Evolutionary conservation across 2,797 vertebrate species (phyloP), one percentile per base, ranked within the genome.

Genomic region (Hybognathus amarus): DNA sequence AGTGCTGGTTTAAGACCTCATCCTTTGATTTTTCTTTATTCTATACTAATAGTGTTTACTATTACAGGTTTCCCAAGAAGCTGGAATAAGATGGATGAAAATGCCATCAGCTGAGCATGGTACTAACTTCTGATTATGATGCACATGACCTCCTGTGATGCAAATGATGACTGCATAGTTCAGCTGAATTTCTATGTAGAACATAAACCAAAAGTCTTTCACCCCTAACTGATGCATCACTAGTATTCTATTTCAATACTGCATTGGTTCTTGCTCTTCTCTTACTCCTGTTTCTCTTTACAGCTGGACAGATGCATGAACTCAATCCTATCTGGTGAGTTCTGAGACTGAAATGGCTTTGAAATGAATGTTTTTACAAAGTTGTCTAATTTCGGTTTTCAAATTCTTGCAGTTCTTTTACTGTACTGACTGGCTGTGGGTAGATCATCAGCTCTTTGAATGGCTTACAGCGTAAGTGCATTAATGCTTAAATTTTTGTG

Each of bases 101-200:
- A 30, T 83, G 17, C 24, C 1, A 2, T 27, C 54, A 30, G 69
- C 22, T 36, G 3, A 68, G 0, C 45, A 83, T 22, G 85, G 87
- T 88, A 83, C 45, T 4, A 0, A 64, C 71, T 33, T 63, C 24
- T 45, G 13, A 0, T 45, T 45, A 15, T 45, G 5, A 18, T 6
- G 6, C 8, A 0, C 4, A 7, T 27, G 0, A 22, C 10, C 8
- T 3, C 4, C 13, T 42, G 11, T 38, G 77, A 9, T 45, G 42
- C 42, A 45, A 45, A 45, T 45, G 42, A 45, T 45, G 42, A 45
- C 42, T 45, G 42, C 42, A 45, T 45, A 45, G 42, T 45, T 45
- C 89, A 94, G 47, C 94, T 69, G 93, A 94, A 87, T 3, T 18
- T 59, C 89, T 17, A 87, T 90, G 93, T 93, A 83, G 88, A 86